Evolutionary conservation across 1,140 invertebrate genomes (phyloP).

Genomic region (Coboldia fuscipes): DNA sequence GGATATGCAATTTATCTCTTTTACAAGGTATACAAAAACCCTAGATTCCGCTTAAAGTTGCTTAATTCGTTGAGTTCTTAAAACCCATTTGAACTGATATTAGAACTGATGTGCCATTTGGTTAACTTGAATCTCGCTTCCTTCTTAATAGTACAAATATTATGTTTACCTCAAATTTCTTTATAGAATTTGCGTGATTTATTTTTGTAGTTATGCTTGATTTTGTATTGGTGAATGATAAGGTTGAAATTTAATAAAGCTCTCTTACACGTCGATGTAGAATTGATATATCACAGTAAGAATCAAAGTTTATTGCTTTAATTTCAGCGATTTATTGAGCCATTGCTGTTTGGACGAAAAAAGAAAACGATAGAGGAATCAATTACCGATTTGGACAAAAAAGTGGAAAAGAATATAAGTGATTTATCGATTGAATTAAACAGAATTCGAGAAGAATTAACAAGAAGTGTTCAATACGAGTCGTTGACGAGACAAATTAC

Average conservation of each 20-base stretch:
- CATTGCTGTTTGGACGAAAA: constrained; percentile 34
- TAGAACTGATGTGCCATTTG: too few species aligned
- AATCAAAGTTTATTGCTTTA: constrained; percentile 1
- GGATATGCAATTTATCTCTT: constrained; percentile 47
- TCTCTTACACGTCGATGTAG: too few species aligned
- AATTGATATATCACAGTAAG: neutral
- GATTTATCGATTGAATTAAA: constrained; percentile 32
- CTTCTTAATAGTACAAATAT: too few species aligned
- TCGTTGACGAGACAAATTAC: constrained; percentile 34
- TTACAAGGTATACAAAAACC: constrained; percentile 48
- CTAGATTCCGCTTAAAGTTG: too few species aligned
- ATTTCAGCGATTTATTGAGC: constrained; percentile 38
- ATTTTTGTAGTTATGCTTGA: too few species aligned
- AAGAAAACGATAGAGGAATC: constrained; percentile 34
- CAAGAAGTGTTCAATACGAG: constrained; percentile 28
- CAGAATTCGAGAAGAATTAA: constrained; percentile 28
- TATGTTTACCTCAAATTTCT: too few species aligned
- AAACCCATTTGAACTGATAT: too few species aligned
- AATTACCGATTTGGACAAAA: constrained; percentile 39
- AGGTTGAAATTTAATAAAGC: too few species aligned
- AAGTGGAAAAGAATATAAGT: constrained; percentile 33
- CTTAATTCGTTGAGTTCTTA: too few species aligned
- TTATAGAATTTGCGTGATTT: too few species aligned
- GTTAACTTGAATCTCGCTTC: too few species aligned
- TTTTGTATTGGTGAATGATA: too few species aligned